Conservation (phyloP, 2,113 vertebrate genomes). For the Talpa occidentalis region DNA sequence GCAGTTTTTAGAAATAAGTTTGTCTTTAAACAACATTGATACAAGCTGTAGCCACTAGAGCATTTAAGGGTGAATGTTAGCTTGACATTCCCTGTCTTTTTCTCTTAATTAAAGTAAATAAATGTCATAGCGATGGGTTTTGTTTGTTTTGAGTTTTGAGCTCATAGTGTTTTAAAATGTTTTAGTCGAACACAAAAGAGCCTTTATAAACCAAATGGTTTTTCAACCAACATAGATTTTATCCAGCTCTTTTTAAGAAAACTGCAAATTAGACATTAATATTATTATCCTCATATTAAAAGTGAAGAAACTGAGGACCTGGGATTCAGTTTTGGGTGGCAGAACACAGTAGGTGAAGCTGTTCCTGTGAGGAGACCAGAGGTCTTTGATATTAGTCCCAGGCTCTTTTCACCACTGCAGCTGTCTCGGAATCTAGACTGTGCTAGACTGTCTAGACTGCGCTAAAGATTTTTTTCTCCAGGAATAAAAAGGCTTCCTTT, state of each 20-base stretch:
- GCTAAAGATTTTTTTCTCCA: background rate
- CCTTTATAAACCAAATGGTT: background rate
- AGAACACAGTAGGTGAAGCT: background rate
- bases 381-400: background rate
- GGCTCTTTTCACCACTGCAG: background rate
- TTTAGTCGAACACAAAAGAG: constrained; percentile 23
- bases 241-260: background rate
- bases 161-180: background rate
- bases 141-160: background rate
- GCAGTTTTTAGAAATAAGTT: background rate
- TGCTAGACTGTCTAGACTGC: background rate
- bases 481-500: background rate
- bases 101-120: constrained; percentile 22
- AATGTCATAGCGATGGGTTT: constrained; percentile 8
- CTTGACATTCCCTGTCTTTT: background rate
- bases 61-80: background rate
- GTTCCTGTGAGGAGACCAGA: background rate
- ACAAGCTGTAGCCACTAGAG: background rate
- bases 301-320: background rate
- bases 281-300: background rate
- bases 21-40: background rate
- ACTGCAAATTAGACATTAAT: background rate
- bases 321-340: background rate
- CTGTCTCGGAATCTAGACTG: background rate
- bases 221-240: background rate